Evolutionary conservation across 2,888 invertebrate species (phyloP), one percentile per base, ranked within the genome.

Genomic region (Carabus problematicus): DNA sequence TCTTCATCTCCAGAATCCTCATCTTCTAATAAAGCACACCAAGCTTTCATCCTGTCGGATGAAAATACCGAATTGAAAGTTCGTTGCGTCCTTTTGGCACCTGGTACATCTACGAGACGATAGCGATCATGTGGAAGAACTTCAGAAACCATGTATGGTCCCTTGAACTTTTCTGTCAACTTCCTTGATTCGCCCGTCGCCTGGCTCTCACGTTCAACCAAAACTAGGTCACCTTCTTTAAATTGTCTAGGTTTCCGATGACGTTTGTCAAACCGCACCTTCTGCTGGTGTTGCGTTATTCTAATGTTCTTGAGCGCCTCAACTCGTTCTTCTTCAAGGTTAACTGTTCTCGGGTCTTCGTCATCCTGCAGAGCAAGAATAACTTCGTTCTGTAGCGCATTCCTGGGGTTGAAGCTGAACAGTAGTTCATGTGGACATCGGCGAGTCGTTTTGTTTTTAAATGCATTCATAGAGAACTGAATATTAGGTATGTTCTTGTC

Each of bases 111-210:
- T 63, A n/a, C n/a, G 14, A 76, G 19, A 0, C 73, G 39, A 43
- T 75, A 74, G 1, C 74, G 54, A 40, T 74, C 73, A n/a, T 71
- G 71, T 7, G 60, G 58, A 7, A 74, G 58, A 1, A 67, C 71
- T 49, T 71, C 61, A 9, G 60, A 69, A 8, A 73, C 61, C 3
- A 72, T 43, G 55, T 73, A 75, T 8, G 72, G 72, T 1, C 75
- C 74, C 19, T 71, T 72, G 39, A 70, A 74, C 6, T 67, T 70
- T 11, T 72, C 72, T 64, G 72, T 71, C 18, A 73, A 52, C 63
- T 75, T 75, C 47, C 72, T 54, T 12, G 72, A 73, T 4, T 58
- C 63, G 58, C 73, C 70, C 1, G 70, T 72, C 3, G 70, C 49
- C 9, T 39, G 9, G 11, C 54, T 52, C 11, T 63, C 45, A 41